Conservation (phyloP, 2,797 vertebrate genomes). For the Thripadectes ignobilis region DNA sequence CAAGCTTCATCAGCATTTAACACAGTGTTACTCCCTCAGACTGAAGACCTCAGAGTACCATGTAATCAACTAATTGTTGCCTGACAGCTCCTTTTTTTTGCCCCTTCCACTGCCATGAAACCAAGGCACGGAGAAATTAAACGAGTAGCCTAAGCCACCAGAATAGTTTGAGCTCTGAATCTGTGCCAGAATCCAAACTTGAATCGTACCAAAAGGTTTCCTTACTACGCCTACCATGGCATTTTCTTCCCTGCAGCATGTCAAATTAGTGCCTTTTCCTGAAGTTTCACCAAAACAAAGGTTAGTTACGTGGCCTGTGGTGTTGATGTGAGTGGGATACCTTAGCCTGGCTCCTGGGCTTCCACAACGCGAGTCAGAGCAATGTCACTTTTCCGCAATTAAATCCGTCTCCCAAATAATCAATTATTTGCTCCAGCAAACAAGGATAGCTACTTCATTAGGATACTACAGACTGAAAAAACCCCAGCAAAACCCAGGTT, state of each 20-base stretch:
- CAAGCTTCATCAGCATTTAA: neutral
- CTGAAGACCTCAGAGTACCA: neutral
- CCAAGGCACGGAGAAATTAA: neutral
- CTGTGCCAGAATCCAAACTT: neutral
- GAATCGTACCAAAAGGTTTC: neutral
- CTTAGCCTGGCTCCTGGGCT: neutral
- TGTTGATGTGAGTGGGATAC: neutral
- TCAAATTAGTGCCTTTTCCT: neutral
- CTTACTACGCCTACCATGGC: neutral
- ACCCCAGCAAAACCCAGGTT: neutral
- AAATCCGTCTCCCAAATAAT: neutral
- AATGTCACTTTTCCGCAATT: neutral
- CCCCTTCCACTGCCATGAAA: neutral
- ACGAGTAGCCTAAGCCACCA: neutral
- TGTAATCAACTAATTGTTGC: neutral
- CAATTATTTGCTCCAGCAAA: neutral
- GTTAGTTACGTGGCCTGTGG: neutral
- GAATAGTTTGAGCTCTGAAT: neutral
- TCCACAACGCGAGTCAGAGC: neutral
- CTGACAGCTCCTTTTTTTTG: neutral
- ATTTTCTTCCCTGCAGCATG: neutral
- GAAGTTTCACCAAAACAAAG: neutral
- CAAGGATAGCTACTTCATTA: neutral
- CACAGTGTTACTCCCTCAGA: neutral
- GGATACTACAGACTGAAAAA: neutral